phyloP scores from a whole-genome alignment of 2,797 vertebrate genomes.

The Helarctos malayanus region DNA sequence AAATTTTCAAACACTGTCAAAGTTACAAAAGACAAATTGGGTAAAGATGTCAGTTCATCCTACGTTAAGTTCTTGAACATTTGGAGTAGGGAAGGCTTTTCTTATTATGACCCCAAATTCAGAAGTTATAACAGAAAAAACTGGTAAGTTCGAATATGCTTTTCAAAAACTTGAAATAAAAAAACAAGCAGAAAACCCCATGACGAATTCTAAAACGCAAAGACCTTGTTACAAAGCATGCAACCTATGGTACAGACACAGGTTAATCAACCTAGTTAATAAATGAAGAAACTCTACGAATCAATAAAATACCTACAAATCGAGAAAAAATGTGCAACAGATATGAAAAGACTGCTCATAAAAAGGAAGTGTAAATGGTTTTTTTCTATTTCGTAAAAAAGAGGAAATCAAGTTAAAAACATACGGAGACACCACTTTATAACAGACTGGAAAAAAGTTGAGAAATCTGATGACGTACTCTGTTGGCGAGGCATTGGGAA shows the following conservation, averaged over 20 bases:
- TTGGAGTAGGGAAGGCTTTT: not conserved
- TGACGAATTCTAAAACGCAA: conserved; percentile 46
- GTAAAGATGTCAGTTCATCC: not conserved
- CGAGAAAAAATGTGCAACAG: not conserved
- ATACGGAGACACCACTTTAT: not conserved
- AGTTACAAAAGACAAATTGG: not conserved
- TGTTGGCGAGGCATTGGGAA: not conserved
- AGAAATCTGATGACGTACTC: not conserved
- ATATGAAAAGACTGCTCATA: not conserved
- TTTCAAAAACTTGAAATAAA: conserved; percentile 3
- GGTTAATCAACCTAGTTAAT: not conserved
- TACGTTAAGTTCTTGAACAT: not conserved
- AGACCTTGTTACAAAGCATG: not conserved
- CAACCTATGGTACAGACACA: not conserved
- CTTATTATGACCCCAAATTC: not conserved
- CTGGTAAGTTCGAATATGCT: not conserved
- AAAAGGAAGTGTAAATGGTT: not conserved
- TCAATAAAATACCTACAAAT: not conserved
- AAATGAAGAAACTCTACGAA: conserved; percentile 32
- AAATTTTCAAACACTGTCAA: not conserved
- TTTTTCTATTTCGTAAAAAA: conserved; percentile 35
- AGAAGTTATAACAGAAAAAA: conserved; percentile 26
- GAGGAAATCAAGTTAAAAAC: not conserved
- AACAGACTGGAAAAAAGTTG: not conserved
- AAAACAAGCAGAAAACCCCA: not conserved